These are phyloP conservation scores for Parauchenoglanis ngamensis DNA, from an alignment of 2,797 vertebrate species.

Conservation along the genomic window DNA sequence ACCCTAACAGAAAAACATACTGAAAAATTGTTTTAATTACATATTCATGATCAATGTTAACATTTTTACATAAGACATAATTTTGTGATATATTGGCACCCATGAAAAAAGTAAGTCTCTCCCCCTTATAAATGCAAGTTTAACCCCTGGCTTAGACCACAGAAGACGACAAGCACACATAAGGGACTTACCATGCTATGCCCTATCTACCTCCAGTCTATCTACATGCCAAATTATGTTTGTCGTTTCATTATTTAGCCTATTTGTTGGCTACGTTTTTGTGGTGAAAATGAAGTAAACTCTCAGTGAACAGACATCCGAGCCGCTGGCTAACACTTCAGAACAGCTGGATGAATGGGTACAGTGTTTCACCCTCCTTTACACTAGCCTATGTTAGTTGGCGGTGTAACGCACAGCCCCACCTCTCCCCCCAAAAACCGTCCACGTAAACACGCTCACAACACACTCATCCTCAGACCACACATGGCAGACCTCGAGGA, in stretches of 20 bases:
- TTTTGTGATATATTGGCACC: neutral
- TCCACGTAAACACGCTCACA: conserved; percentile 75
- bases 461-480: conserved; percentile 8
- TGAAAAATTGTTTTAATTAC: neutral
- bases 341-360: conserved; percentile 44
- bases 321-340: neutral
- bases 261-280: too few relatives aligned
- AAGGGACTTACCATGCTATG: neutral
- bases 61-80: too few relatives aligned
- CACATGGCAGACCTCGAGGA: neutral
- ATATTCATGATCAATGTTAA: neutral
- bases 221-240: neutral
- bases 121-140: neutral
- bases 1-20: neutral
- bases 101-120: neutral
- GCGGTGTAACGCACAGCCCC: conserved; percentile 48
- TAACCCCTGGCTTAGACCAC: neutral
- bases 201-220: neutral
- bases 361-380: conserved; percentile 36
- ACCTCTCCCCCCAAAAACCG: conserved; percentile 61
- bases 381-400: conserved; percentile 19
- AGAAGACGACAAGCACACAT: neutral
- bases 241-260: neutral
- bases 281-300: neutral
- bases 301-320: neutral